phyloP scores from a whole-genome alignment of 23 tunicate species.

The Trididemnum clinides region DNA sequence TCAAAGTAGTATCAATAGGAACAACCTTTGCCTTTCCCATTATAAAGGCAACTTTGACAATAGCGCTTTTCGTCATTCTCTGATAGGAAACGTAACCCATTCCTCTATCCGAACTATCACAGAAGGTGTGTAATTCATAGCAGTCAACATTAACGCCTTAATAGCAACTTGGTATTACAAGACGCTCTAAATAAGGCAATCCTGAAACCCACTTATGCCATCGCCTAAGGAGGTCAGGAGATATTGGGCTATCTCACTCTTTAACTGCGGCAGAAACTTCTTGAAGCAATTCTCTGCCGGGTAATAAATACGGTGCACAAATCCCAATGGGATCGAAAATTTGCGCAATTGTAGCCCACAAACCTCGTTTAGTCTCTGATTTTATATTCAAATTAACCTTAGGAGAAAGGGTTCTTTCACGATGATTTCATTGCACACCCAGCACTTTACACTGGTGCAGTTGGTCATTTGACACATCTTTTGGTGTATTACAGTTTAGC shows the following conservation, averaged over 20 bases:
- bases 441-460: not conserved
- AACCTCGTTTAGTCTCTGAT: not conserved
- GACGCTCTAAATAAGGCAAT: not conserved
- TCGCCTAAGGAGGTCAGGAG: not conserved
- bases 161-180: not conserved
- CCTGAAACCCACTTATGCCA: constrained; percentile 2
- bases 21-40: constrained; percentile 27
- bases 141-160: not conserved
- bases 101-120: constrained; percentile 11
- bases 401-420: not conserved
- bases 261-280: not conserved
- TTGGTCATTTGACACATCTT: not conserved
- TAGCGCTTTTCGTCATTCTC: not conserved
- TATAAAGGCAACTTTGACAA: not conserved
- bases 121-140: constrained; percentile 8
- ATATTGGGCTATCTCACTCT: not conserved
- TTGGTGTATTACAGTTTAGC: not conserved
- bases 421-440: not conserved
- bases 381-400: not conserved
- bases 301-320: constrained; percentile 11
- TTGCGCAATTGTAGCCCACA: constrained; percentile 24
- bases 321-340: constrained; percentile 10
- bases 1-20: not conserved
- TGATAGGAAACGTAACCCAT: not conserved
- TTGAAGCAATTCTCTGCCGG: constrained; percentile 7